phyloP scores from a whole-genome alignment of 2,113 vertebrate genomes.

The Cettia cetti region DNA sequence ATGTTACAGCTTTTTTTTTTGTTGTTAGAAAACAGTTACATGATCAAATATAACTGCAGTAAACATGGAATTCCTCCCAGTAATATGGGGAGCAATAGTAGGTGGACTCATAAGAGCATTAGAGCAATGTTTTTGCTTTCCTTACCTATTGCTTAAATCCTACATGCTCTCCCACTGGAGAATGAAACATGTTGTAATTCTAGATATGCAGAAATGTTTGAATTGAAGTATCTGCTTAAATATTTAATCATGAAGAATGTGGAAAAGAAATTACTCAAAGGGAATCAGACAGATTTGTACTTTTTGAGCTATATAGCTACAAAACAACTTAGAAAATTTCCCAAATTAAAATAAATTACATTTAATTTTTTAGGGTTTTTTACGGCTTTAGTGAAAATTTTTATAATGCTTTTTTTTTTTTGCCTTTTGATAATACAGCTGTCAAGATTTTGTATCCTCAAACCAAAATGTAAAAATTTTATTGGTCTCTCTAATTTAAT shows the following conservation, averaged over 20 bases:
- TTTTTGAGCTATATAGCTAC: not conserved
- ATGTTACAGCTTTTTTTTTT: not conserved
- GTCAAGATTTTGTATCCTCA: not conserved
- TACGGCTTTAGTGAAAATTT: not conserved
- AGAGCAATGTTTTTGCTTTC: not conserved
- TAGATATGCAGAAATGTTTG: not conserved
- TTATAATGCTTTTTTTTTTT: not conserved
- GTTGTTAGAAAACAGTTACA: not conserved
- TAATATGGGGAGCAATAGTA: not conserved
- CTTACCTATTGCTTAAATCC: constrained; percentile 22
- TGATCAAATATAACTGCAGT: not conserved
- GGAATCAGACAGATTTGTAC: constrained; percentile 4
- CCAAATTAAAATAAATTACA: not conserved
- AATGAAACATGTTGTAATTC: constrained; percentile 21
- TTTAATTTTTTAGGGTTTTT: not conserved
- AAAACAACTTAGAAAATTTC: not conserved
- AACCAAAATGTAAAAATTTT: not conserved
- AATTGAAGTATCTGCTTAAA: constrained; percentile 18
- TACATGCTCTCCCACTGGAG: not conserved
- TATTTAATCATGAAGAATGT: not conserved
- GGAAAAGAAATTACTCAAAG: not conserved
- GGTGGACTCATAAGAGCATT: constrained; percentile 2
- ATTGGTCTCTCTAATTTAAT: not conserved
- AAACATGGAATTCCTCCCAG: not conserved
- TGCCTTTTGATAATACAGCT: not conserved